Evolutionary conservation across 2,797 vertebrate genomes (phyloP).

Genomic region (Sebastes cheni): DNA sequence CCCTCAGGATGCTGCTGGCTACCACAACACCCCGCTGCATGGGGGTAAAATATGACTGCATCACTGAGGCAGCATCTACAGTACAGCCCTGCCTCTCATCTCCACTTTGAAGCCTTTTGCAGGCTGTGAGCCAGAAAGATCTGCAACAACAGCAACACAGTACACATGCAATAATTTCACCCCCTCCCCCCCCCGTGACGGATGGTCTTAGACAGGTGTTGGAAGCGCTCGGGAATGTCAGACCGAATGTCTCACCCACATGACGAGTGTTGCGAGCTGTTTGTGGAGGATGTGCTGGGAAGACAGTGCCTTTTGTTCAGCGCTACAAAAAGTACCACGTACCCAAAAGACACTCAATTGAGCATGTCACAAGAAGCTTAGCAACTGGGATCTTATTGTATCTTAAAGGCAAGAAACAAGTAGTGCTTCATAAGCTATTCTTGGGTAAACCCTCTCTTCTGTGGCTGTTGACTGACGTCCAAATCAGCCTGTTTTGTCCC

Average conservation of each 20-base stretch:
- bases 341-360: not conserved
- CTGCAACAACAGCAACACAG: constrained; percentile 35
- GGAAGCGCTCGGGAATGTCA: constrained; percentile 38
- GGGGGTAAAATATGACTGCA: constrained; percentile 39
- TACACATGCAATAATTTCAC: constrained; percentile 31
- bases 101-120: constrained; percentile 8
- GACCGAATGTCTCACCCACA: constrained; percentile 38
- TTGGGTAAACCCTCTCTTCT: not conserved
- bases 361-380: constrained; percentile 3
- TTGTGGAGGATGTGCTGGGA: constrained; percentile 27
- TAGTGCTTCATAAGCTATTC: not conserved
- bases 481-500: not conserved
- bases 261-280: constrained; percentile 27
- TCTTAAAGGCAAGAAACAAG: not conserved
- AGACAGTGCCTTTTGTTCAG: constrained; percentile 21
- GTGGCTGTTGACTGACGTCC: not conserved
- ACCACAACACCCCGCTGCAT: constrained; percentile 20
- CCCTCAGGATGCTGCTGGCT: constrained; percentile 40
- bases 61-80: constrained; percentile 29
- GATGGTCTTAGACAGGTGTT: constrained; percentile 56
- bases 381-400: not conserved
- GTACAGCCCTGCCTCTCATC: constrained; percentile 5
- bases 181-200: constrained; percentile 21
- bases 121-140: constrained; percentile 24
- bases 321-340: not conserved